A percentile compares a stretch with the other conserved stretches of the same genome.
phyloP scores from a whole-genome alignment of 2,888 invertebrate genomes.

The Agrochola macilenta region DNA sequence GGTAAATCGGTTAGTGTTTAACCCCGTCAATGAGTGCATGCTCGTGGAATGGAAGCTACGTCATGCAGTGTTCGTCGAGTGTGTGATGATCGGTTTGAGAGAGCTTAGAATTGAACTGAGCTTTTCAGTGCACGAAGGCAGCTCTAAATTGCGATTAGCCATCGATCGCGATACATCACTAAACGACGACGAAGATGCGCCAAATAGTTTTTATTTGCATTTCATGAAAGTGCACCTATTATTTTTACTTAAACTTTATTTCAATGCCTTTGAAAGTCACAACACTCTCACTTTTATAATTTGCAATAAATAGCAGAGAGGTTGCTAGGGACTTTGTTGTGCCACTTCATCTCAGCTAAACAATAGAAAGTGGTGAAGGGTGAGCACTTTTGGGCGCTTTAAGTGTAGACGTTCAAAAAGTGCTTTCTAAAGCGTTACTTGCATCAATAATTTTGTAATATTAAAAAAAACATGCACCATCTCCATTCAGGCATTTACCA shows the following conservation, averaged over 20 bases:
- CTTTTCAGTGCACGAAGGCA: not conserved
- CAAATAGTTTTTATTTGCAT: constrained; percentile 9
- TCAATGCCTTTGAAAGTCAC: not conserved
- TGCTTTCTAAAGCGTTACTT: not conserved
- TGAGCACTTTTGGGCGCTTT: not conserved
- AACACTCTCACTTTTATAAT: not conserved
- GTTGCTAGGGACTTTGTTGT: not conserved
- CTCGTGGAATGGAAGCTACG: constrained; percentile 18
- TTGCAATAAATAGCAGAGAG: not conserved
- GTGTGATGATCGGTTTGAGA: not conserved
- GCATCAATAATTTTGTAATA: not conserved
- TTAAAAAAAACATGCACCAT: constrained; percentile 25
- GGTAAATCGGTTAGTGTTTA: constrained; percentile 40
- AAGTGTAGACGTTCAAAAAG: not conserved
- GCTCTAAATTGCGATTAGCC: not conserved
- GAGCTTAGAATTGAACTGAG: constrained; percentile 1
- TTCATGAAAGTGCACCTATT: not conserved
- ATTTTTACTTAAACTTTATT: not conserved
- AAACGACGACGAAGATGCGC: not conserved
- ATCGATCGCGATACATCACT: no score
- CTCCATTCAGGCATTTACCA: not conserved
- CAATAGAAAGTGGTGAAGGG: not conserved
- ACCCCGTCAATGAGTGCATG: constrained; percentile 39
- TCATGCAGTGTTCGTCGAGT: constrained; percentile 31
- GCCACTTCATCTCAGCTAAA: not conserved